Percentiles rank a stretch among this genome's conserved stretches.
Evolutionary conservation across 1,140 invertebrate genomes (phyloP).

Genomic region (Diorhabda elongata): DNA sequence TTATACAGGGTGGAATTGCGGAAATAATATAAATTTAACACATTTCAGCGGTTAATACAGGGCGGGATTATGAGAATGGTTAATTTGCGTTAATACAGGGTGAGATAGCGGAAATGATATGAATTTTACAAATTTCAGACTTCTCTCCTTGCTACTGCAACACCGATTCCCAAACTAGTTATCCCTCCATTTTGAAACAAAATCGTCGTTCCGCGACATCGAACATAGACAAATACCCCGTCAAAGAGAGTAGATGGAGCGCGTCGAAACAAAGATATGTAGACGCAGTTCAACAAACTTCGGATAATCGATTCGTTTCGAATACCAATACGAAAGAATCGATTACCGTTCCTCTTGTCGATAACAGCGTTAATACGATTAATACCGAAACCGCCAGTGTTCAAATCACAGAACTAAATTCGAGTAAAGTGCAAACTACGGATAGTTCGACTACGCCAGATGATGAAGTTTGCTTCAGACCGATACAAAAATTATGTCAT

Average conservation of each 20-base stretch:
- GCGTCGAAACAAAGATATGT: neutral
- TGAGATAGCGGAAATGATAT: too few species aligned
- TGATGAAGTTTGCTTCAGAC: neutral
- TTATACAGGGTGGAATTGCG: too few species aligned
- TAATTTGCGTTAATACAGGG: too few species aligned
- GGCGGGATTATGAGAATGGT: too few species aligned
- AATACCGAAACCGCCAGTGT: conserved; percentile 5
- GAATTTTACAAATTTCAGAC: too few species aligned
- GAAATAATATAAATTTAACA: too few species aligned
- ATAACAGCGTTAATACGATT: conserved; percentile 10
- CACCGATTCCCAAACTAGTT: conserved; percentile 7
- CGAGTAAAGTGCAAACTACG: neutral
- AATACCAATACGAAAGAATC: too few species aligned
- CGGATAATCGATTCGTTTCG: neutral
- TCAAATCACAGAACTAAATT: neutral
- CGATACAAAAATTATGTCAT: neutral
- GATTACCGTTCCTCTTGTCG: neutral
- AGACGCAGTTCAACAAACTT: neutral
- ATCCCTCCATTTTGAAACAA: conserved; percentile 8
- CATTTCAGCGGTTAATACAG: too few species aligned
- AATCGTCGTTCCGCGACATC: neutral
- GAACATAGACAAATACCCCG: neutral
- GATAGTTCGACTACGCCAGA: neutral
- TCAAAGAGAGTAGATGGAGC: neutral
- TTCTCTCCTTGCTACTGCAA: conserved; percentile 4